phyloP scores from a whole-genome alignment of 2,113 vertebrate genomes.

The Anolis sagrei region DNA sequence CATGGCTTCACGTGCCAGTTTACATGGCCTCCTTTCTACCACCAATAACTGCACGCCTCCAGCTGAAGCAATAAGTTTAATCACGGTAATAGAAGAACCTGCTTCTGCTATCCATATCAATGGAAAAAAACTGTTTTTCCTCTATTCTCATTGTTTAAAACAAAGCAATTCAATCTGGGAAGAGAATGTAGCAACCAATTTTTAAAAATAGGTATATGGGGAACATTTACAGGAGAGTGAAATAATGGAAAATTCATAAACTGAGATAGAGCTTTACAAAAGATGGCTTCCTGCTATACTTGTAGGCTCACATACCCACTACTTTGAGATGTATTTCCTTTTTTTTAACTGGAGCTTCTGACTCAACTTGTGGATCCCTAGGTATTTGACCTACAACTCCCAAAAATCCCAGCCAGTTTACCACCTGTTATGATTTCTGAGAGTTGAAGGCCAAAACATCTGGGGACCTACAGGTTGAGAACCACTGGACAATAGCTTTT shows the following conservation, averaged over 20 bases:
- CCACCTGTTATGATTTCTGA: no score
- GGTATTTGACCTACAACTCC: no score
- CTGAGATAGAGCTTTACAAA: neutral
- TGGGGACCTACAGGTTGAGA: no score
- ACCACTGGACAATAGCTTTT: no score
- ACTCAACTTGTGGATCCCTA: no score
- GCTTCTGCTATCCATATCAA: constrained; percentile 52
- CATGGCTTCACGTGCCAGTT: constrained; percentile 16
- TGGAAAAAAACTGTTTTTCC: constrained; percentile 31
- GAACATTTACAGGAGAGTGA: constrained; percentile 43
- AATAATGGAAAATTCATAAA: neutral
- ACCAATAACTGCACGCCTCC: constrained; percentile 48
- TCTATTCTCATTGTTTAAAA: neutral
- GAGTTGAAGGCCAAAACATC: no score
- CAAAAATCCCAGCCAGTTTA: no score
- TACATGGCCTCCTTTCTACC: constrained; percentile 46
- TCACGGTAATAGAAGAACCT: constrained; percentile 47
- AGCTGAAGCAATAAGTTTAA: constrained; percentile 62
- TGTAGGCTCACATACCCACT: neutral
- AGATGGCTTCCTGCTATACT: neutral
- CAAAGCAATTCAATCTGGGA: neutral
- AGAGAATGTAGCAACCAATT: neutral
- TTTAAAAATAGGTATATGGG: neutral
- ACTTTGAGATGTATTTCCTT: neutral
- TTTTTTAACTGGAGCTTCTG: neutral